Evolutionary conservation across 2,113 vertebrate genomes (phyloP).

Genomic region (Malaclemys terrapin): DNA sequence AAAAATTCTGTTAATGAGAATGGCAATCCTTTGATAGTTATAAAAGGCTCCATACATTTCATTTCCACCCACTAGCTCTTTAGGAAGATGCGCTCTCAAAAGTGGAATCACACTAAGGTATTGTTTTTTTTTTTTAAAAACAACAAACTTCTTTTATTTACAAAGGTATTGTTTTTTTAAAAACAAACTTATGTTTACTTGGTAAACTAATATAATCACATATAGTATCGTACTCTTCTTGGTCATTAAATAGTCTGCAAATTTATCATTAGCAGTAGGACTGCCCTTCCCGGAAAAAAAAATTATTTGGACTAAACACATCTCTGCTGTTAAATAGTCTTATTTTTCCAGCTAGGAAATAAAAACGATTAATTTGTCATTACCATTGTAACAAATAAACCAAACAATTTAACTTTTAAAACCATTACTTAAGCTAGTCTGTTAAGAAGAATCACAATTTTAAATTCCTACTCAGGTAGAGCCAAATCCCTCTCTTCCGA

Average conservation of each 20-base stretch:
- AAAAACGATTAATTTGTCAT: neutral
- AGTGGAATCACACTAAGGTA: neutral
- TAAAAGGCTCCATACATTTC: neutral
- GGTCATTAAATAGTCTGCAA: too few species aligned
- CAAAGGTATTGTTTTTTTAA: too few species aligned
- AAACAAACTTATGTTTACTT: too few species aligned
- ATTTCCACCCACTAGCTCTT: neutral
- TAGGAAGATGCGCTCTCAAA: neutral
- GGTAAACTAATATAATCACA: too few species aligned
- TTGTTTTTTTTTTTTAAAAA: too few species aligned
- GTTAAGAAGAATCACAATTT: neutral
- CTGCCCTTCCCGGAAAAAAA: neutral
- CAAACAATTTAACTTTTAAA: neutral
- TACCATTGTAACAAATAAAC: neutral
- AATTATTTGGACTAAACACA: neutral
- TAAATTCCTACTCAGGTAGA: neutral
- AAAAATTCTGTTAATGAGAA: neutral
- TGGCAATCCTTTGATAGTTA: accelerated
- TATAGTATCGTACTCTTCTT: too few species aligned
- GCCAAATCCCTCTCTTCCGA: neutral
- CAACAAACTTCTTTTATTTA: too few species aligned
- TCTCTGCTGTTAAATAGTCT: neutral
- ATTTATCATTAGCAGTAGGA: too few species aligned
- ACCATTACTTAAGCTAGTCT: neutral
- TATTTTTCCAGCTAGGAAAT: neutral